Base-by-base conservation (phyloP, 1,140 invertebrate species). In the Aphaenogaster rudis region DNA sequence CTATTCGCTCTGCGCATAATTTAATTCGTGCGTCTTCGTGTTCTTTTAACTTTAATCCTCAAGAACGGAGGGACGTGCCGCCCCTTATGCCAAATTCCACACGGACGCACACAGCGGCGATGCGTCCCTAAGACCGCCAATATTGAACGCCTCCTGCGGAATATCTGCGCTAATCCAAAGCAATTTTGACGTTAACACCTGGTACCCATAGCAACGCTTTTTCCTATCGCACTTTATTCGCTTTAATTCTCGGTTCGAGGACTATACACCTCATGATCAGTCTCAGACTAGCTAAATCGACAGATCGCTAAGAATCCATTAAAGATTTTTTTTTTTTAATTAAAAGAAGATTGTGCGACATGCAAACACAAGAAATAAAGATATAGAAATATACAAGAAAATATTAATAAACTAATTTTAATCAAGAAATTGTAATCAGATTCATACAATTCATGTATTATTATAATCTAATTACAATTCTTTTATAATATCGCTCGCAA, bases 1-100 rank as follows among this genome's bases (percentile, higher is more conserved):
- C 42, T 36, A 21, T 61, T 74, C 80, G 42, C 42, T 74, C 42
- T 9, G 54, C 69, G 54, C 85, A 90, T 92, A 92, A 92, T 92
- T 91, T 91, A 86, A 82, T 81, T 64, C 87, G 52, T 87, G 87
- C 67, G 80, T 82, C 67, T 66, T 74, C 80, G 80, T 71, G 80
- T 84, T 84, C 80, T 84, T 84, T 84, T 84, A 84, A 84, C 69
- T 84, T 84, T 84, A 84, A 84, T 84, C 80, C 80, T 54, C 45
- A 74, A 74, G 69, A 84, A 54, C 54, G 69, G 54, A 76, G 80
- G 54, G 80, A 84, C 69, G 80, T 61, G n/a, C 28, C 80, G 21
- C 80, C 69, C 80, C 80, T 84, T 84, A 84, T 74, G 80, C 80
- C 80, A 76, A 84, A 84, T 84, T 76, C n/a, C 28, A 76, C 80